Percentiles rank a stretch among this genome's conserved stretches.
Conservation (phyloP, 2,113 vertebrate species). For the Channa argus region DNA sequence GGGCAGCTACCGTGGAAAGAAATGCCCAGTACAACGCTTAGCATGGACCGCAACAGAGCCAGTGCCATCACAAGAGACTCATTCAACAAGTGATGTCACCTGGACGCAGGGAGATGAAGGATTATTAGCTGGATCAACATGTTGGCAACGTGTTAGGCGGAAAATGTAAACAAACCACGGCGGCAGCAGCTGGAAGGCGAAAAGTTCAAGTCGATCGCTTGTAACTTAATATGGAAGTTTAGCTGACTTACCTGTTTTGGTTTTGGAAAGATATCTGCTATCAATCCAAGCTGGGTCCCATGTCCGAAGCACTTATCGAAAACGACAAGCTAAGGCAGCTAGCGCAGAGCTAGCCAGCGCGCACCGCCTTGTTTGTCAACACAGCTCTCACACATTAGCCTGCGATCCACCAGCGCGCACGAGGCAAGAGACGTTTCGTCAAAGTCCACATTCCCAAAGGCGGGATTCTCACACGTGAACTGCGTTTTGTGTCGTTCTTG, state of each 20-base stretch:
- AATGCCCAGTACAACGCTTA: slow-evolving; percentile 10
- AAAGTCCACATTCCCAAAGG: slow-evolving; percentile 18
- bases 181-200: not conserved
- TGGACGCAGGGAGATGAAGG: not conserved
- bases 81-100: not conserved
- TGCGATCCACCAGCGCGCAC: slow-evolving; percentile 22
- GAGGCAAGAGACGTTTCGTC: slow-evolving; percentile 48
- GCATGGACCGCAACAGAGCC: slow-evolving; percentile 7
- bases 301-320: not conserved
- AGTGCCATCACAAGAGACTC: not conserved
- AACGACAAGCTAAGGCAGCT: slow-evolving; percentile 2
- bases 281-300: not conserved
- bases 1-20: not conserved
- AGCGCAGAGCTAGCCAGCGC: not conserved
- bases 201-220: no score
- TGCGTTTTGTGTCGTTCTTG: not conserved
- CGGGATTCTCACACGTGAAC: not conserved
- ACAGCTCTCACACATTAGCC: slow-evolving; percentile 65
- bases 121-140: not conserved
- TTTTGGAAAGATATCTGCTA: not conserved
- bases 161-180: slow-evolving; percentile 55
- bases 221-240: not conserved
- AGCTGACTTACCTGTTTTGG: slow-evolving; percentile 54
- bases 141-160: not conserved
- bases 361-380: slow-evolving; percentile 70